These are phyloP conservation scores for Anorthoa munda DNA, from an alignment of 2,888 invertebrate genomes.

Conservation along the genomic window DNA sequence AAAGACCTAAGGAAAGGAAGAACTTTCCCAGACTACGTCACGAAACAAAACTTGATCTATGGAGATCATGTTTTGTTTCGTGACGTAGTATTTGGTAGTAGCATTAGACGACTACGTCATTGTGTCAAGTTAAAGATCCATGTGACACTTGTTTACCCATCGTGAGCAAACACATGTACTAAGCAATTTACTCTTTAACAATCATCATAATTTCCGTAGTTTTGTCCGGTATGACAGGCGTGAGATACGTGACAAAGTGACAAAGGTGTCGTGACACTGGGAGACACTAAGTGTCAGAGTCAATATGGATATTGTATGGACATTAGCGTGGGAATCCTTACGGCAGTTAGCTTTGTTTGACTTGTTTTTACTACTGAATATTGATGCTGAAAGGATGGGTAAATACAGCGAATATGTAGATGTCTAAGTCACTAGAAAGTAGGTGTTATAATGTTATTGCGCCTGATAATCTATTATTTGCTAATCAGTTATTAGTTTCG, in stretches of 20 bases:
- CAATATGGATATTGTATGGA: slow-evolving; percentile 70
- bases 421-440: background rate
- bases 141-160: slow-evolving; percentile 8
- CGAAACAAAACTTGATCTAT: slow-evolving; percentile 12
- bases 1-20: background rate
- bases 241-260: slow-evolving; percentile 59
- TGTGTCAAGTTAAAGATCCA: background rate
- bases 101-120: background rate
- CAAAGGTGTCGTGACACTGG: slow-evolving; percentile 75
- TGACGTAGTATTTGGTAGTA: too few species aligned
- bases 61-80: too few species aligned
- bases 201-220: slow-evolving; percentile 46
- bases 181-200: slow-evolving; percentile 42
- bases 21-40: background rate
- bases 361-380: slow-evolving; percentile 59
- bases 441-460: slow-evolving; percentile 3
- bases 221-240: slow-evolving; percentile 32
- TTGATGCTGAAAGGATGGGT: slow-evolving; percentile 36
- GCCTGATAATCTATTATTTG: background rate
- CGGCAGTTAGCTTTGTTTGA: slow-evolving; percentile 52
- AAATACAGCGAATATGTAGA: slow-evolving; percentile 29
- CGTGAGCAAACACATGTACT: slow-evolving; percentile 12
- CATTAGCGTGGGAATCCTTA: slow-evolving; percentile 75
- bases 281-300: slow-evolving; percentile 69
- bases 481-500: background rate